These are phyloP conservation scores for Podarcis lilfordi DNA, from an alignment of 2,797 vertebrate species.

Conservation along the genomic window DNA sequence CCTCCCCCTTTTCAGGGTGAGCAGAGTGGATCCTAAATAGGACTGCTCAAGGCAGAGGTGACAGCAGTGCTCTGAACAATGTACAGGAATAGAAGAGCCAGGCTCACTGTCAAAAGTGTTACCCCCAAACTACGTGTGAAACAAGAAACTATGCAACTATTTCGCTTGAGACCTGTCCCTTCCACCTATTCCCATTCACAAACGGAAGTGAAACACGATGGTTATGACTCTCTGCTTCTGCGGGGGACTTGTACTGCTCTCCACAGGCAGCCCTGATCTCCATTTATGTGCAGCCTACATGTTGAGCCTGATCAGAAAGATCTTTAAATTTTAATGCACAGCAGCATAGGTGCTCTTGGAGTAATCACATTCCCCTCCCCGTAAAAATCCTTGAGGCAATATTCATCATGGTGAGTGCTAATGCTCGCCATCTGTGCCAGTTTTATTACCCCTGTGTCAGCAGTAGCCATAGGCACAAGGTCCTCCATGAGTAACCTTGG, in stretches of 20 bases:
- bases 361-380: not conserved
- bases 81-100: not conserved
- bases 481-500: not conserved
- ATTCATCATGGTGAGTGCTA: not conserved
- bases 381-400: not conserved
- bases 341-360: not conserved
- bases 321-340: slow-evolving; percentile 16
- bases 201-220: not conserved
- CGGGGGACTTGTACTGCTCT: not conserved
- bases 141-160: not conserved
- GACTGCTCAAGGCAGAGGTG: not conserved
- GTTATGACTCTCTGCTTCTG: not conserved
- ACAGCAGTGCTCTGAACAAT: not conserved
- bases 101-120: not conserved
- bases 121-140: not conserved
- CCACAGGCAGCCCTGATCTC: not conserved
- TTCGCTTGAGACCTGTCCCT: not conserved
- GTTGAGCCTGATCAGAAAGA: slow-evolving; percentile 12
- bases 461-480: not conserved
- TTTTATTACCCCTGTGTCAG: not conserved
- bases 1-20: not conserved
- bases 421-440: not conserved
- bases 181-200: not conserved
- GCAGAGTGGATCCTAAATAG: not conserved
- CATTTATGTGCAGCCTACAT: not conserved